Evolutionary conservation across 2,797 vertebrate genomes (phyloP).

Genomic region (Gadopsis bispinosus): DNA sequence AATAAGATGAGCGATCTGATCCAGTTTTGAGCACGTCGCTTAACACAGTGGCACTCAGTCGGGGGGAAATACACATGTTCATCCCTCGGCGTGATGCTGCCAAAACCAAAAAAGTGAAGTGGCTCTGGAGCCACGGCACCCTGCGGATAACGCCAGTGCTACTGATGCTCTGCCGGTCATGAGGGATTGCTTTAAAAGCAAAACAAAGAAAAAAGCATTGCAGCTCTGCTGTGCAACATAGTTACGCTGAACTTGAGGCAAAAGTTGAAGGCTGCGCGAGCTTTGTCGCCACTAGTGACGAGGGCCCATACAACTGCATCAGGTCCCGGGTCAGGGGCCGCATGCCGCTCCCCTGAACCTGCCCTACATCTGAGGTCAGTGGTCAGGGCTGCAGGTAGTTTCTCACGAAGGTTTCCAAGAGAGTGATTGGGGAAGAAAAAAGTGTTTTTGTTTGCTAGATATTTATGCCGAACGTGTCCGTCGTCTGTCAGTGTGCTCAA

Average conservation of each 20-base stretch:
- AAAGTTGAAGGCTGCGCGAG: neutral
- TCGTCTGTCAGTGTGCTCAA: neutral
- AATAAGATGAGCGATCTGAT: neutral
- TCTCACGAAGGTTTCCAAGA: neutral
- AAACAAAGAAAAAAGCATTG: neutral
- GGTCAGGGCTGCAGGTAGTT: neutral
- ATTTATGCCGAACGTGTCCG: neutral
- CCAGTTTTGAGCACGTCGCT: too few species aligned
- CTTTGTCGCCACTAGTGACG: neutral
- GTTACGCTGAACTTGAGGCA: neutral
- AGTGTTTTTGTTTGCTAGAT: neutral
- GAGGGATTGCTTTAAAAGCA: neutral
- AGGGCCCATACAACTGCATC: neutral
- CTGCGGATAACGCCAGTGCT: neutral
- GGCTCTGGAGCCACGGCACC: neutral
- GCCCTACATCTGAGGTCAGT: slow-evolving; percentile 34
- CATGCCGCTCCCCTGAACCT: slow-evolving; percentile 27
- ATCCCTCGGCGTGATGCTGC: neutral
- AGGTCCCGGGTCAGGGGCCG: slow-evolving; percentile 5
- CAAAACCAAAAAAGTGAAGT: neutral
- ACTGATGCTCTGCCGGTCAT: slow-evolving; percentile 16
- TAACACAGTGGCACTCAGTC: too few species aligned
- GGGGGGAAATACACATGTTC: neutral
- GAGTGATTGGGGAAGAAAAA: neutral
- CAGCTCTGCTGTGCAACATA: neutral